Percentiles rank a stretch among this genome's conserved stretches.
These are phyloP conservation scores for Callinectes sapidus DNA, from an alignment of 2,888 invertebrate species.

Conservation along the genomic window DNA sequence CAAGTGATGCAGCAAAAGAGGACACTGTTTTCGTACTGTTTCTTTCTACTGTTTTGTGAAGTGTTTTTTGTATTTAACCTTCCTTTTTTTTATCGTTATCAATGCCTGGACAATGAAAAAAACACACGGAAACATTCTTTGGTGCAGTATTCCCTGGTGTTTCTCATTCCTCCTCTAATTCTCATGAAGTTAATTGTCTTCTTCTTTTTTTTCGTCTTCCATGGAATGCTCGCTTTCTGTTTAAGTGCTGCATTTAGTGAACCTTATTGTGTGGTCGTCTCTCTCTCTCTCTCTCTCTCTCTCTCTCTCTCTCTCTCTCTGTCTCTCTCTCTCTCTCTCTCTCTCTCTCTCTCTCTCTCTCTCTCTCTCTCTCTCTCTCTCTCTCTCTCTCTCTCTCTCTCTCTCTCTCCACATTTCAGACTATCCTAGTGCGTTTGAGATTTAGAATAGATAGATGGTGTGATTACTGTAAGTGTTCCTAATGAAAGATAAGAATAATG, in stretches of 20 bases:
- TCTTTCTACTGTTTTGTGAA: neutral
- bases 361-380: too few species aligned
- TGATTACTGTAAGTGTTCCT: neutral
- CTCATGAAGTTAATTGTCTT: slow-evolving; percentile 1
- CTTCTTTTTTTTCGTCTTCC: neutral
- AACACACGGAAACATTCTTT: too few species aligned
- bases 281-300: too few species aligned
- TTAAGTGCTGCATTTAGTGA: neutral
- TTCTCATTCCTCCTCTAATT: neutral
- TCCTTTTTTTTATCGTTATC: neutral
- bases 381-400: too few species aligned
- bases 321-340: too few species aligned
- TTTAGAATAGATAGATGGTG: too few species aligned
- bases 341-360: too few species aligned
- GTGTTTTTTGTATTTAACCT: neutral
- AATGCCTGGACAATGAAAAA: neutral
- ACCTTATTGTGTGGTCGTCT: neutral
- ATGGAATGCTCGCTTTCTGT: neutral
- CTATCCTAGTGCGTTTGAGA: too few species aligned
- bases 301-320: too few species aligned
- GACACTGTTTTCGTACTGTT: neutral
- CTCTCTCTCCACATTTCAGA: too few species aligned
- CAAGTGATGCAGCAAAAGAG: neutral
- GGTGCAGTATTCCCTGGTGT: neutral
- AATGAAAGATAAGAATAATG: neutral